Percentiles rank a stretch among this genome's conserved stretches.
These are phyloP conservation scores for Pungitius pungitius DNA, from an alignment of 2,113 vertebrate genomes.

Conservation along the genomic window DNA sequence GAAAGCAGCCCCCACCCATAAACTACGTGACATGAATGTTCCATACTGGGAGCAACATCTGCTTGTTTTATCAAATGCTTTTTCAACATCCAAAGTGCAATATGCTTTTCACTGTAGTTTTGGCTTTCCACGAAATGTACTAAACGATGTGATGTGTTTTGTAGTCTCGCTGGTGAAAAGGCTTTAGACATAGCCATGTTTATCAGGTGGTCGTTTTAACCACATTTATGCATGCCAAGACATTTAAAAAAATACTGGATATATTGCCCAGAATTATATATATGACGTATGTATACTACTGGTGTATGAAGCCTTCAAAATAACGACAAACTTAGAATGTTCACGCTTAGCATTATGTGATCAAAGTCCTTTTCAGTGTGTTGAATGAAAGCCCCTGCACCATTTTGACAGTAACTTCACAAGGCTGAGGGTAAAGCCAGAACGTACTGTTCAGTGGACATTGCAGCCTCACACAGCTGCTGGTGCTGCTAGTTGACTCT, in stretches of 20 bases:
- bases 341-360: no score
- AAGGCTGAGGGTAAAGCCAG: neutral
- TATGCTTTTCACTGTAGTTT: neutral
- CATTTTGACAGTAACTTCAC: neutral
- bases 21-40: conserved; percentile 4
- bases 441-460: neutral
- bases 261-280: neutral
- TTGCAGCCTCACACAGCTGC: neutral
- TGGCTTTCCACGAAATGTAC: neutral
- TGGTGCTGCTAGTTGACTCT: neutral
- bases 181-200: neutral
- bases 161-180: neutral
- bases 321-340: no score
- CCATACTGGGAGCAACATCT: neutral
- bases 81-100: neutral
- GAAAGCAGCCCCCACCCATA: conserved; percentile 21
- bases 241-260: neutral
- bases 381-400: neutral
- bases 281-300: no score
- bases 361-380: neutral
- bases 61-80: neutral
- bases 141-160: neutral
- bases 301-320: no score
- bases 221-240: neutral
- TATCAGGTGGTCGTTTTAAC: neutral